Evolutionary conservation across 2,113 vertebrate species (phyloP).

Genomic region (Bolborhynchus lineola): DNA sequence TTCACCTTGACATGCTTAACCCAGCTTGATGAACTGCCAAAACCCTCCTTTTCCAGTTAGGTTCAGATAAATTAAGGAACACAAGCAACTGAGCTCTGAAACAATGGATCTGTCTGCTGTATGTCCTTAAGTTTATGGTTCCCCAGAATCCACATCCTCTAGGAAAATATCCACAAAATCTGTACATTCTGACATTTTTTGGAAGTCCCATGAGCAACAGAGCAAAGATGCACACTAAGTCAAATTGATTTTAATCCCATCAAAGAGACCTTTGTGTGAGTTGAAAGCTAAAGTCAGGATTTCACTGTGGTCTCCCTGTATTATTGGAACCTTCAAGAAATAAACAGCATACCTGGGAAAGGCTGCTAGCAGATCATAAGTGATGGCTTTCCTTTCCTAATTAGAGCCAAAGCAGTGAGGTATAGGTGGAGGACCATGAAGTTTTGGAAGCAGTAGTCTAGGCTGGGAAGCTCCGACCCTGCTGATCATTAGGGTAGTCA

Average conservation of each 20-base stretch:
- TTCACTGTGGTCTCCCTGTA: neutral
- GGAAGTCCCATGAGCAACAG: neutral
- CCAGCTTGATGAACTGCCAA: neutral
- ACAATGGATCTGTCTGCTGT: neutral
- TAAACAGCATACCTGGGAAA: neutral
- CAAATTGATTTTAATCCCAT: neutral
- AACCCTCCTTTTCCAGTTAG: neutral
- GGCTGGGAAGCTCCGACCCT: neutral
- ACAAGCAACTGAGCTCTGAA: neutral
- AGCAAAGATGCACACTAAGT: neutral
- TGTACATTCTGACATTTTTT: neutral
- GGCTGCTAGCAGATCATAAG: neutral
- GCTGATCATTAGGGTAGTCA: neutral
- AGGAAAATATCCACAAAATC: neutral
- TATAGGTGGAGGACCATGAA: neutral
- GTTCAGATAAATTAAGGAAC: neutral
- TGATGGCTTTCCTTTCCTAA: neutral
- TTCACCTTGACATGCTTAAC: neutral
- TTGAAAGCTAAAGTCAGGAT: neutral
- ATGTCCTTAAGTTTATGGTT: neutral
- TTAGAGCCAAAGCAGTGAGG: neutral
- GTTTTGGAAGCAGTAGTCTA: neutral
- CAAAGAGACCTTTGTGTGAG: neutral
- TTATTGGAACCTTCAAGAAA: neutral
- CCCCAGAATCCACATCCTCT: neutral